These are phyloP conservation scores for Petrolisthes cinctipes DNA, from an alignment of 2,888 invertebrate species.

Conservation along the genomic window DNA sequence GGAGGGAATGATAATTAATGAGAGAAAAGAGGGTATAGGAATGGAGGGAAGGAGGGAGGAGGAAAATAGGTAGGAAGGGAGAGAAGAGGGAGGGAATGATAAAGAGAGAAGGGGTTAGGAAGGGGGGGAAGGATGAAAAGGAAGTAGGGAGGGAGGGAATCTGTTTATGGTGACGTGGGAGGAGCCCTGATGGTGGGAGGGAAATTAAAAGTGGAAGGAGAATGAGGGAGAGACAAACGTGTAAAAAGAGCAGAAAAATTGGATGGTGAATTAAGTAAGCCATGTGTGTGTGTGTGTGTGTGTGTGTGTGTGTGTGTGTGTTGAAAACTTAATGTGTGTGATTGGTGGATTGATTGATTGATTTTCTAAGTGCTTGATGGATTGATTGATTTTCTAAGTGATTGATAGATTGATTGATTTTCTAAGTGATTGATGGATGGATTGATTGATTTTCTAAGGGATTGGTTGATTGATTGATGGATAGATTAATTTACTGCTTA, in stretches of 20 bases:
- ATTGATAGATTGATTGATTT: no score
- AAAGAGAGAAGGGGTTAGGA: background rate
- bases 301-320: background rate
- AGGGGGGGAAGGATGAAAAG: background rate
- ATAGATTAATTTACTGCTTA: no score
- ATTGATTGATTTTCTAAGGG: no score
- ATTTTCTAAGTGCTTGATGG: no score
- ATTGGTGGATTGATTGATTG: background rate
- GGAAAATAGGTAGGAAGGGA: background rate
- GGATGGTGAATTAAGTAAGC: background rate
- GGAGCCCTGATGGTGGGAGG: background rate
- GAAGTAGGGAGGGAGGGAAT: background rate
- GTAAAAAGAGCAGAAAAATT: background rate
- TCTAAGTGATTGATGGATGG: no score
- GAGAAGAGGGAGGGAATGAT: background rate
- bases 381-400: no score
- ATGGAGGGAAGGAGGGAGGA: background rate
- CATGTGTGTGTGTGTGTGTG: background rate
- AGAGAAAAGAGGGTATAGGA: background rate
- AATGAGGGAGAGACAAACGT: background rate
- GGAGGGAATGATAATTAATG: background rate
- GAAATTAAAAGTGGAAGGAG: background rate
- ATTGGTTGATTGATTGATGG: no score
- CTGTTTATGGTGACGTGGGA: background rate
- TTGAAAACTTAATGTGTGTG: no score